Evolutionary conservation across 2,797 vertebrate species (phyloP), one percentile per base, ranked within the genome.

Genomic region (Coranthus polyacanthus): DNA sequence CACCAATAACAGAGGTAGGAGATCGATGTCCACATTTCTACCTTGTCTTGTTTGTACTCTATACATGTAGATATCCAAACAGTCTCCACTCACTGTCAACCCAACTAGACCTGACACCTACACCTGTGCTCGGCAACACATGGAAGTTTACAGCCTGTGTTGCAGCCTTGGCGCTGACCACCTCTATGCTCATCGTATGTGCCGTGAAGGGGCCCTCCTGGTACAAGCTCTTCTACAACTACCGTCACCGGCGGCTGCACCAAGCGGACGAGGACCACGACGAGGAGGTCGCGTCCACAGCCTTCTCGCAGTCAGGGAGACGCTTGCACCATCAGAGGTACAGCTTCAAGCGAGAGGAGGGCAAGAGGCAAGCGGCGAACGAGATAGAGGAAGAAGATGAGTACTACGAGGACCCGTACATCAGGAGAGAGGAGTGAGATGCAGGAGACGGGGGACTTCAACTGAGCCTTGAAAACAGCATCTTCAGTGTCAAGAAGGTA

Each of bases 331-430:
- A 79, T 20, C 89, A 88, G 68, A 91, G 72, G 0, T 90, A 87
- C 54, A 74, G 46, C 83, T 93, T 95, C 16, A 84, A 94, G 75
- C 79, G 85, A 15, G 84, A 91, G 37, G 71, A 81, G 47, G 75
- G 53, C 4, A 11, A 5, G 13, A 41, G 89, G 69, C 72, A 11
- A 84, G 84, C 82, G 56, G 88, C 92, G 81, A 72, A 85, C 8
- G 82, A 77, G 47, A n/a, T n/a, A n/a, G 77, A 90, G 20, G 93
- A 90, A 1, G 94, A 96, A 34, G 96, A 97, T 52, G 96, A 89
- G 22, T 97, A 95, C 83, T 96, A 95, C 88, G 96, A 98, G 81
- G 96, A 98, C 59, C 94, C 95, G 21, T 97, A 97, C 42, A 95
- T 95, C 65, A 94, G 93, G 55, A 58, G 88, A 6, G 90, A 87